These are phyloP conservation scores for Drosophila sproati DNA, from an alignment of 1,140 invertebrate genomes.

Conservation along the genomic window DNA sequence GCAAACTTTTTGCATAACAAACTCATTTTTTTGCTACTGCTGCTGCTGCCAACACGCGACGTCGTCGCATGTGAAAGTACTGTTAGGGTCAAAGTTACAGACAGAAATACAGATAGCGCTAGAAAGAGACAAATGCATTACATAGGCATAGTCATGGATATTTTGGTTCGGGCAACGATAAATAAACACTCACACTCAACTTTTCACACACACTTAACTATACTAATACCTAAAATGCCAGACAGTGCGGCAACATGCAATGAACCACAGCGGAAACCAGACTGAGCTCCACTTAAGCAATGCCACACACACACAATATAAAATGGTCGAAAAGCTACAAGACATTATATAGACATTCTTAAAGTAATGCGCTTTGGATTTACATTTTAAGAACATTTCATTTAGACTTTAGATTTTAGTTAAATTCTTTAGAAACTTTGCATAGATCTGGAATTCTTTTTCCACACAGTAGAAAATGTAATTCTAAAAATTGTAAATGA, in stretches of 20 bases:
- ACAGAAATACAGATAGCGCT: conserved; percentile 3
- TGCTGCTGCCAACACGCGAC: conserved; percentile 54
- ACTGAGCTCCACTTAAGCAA: conserved; percentile 15
- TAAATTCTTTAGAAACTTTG: no score
- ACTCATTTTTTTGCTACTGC: conserved; percentile 41
- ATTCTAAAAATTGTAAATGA: no score
- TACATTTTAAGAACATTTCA: no score
- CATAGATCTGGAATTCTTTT: no score
- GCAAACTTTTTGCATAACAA: conserved; percentile 80
- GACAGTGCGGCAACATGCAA: conserved; percentile 79
- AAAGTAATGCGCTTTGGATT: background rate
- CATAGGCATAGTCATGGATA: conserved; percentile 45
- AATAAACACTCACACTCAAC: conserved; percentile 54
- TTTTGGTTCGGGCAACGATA: conserved; percentile 55
- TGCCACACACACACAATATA: conserved; percentile 3
- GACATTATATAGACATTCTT: background rate
- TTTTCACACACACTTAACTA: conserved; percentile 48
- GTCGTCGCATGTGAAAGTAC: conserved; percentile 69
- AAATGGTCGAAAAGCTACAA: conserved; percentile 3
- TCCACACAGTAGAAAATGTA: no score
- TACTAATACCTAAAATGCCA: conserved; percentile 67
- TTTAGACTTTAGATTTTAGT: no score
- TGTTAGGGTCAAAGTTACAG: conserved; percentile 42
- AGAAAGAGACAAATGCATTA: conserved; percentile 11
- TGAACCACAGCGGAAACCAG: conserved; percentile 62